Conservation (phyloP, 1,140 invertebrate species). For the Leptonema lineaticorne region DNA sequence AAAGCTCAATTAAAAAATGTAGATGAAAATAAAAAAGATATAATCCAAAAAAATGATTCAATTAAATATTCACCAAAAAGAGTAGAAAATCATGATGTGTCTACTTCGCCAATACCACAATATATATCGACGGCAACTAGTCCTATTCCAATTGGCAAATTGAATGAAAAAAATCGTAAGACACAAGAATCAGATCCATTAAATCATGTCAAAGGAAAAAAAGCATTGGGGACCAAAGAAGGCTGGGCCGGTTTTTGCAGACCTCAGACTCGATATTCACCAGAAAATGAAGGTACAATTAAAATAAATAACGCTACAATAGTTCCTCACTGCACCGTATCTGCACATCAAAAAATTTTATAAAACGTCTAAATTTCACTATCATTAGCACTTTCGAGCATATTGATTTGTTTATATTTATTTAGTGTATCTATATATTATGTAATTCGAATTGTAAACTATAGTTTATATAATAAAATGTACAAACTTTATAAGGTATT, state of each 20-base stretch:
- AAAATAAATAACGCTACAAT: constrained; percentile 34
- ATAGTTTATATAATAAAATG: constrained; percentile 31
- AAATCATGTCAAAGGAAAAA: constrained; percentile 38
- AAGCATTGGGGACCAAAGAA: constrained; percentile 43
- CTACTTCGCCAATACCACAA: constrained; percentile 37
- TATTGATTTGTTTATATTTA: not conserved
- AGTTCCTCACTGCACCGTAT: constrained; percentile 37
- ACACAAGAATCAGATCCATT: constrained; percentile 1
- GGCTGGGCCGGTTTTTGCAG: constrained; percentile 39
- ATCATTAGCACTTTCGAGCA: not conserved
- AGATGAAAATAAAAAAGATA: constrained; percentile 6
- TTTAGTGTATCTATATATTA: not conserved
- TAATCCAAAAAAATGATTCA: not conserved
- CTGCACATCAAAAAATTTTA: constrained; percentile 38
- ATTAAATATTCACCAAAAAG: constrained; percentile 11
- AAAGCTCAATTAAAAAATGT: not conserved
- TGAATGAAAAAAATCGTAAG: not conserved
- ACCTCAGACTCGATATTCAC: constrained; percentile 38
- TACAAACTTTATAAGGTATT: constrained; percentile 36
- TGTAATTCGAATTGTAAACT: constrained; percentile 12
- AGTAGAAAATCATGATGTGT: constrained; percentile 23
- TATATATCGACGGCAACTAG: constrained; percentile 39
- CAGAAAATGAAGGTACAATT: constrained; percentile 42
- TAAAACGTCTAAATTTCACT: constrained; percentile 29
- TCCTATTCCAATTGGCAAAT: constrained; percentile 28